A percentile compares a stretch with the other conserved stretches of the same genome.
Evolutionary conservation across 2,113 vertebrate species (phyloP).

Genomic region (Semnornis frantzii): DNA sequence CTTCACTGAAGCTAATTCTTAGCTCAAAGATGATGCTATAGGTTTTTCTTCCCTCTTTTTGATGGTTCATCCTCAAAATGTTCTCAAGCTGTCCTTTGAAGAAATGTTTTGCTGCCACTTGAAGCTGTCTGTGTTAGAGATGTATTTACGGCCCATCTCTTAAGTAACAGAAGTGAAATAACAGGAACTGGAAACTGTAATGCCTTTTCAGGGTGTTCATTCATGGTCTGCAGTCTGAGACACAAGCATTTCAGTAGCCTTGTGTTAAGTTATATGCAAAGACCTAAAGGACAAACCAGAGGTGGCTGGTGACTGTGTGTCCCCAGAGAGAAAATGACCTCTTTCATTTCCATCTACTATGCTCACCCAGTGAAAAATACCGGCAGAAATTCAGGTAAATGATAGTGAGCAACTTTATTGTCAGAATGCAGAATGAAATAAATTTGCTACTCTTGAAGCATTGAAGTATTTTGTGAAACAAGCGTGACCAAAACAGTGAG

Average conservation of each 20-base stretch:
- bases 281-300: neutral
- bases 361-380: neutral
- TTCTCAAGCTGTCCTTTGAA: neutral
- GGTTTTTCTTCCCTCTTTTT: neutral
- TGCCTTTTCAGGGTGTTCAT: neutral
- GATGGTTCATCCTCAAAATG: neutral
- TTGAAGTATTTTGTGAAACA: neutral
- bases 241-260: neutral
- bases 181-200: neutral
- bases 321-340: neutral
- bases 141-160: accelerated
- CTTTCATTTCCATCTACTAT: neutral
- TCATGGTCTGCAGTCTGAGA: neutral
- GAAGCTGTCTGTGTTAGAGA: neutral
- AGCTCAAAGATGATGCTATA: neutral
- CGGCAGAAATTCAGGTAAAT: neutral
- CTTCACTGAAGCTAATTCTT: neutral
- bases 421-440: neutral
- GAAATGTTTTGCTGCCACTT: neutral
- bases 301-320: neutral
- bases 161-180: neutral
- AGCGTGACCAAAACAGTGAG: neutral
- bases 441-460: neutral
- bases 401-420: neutral
- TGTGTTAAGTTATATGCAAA: neutral